Percentiles rank a stretch among this genome's conserved stretches.
phyloP scores from a whole-genome alignment of 2,797 vertebrate genomes.

The Rhyacichthys aspro region DNA sequence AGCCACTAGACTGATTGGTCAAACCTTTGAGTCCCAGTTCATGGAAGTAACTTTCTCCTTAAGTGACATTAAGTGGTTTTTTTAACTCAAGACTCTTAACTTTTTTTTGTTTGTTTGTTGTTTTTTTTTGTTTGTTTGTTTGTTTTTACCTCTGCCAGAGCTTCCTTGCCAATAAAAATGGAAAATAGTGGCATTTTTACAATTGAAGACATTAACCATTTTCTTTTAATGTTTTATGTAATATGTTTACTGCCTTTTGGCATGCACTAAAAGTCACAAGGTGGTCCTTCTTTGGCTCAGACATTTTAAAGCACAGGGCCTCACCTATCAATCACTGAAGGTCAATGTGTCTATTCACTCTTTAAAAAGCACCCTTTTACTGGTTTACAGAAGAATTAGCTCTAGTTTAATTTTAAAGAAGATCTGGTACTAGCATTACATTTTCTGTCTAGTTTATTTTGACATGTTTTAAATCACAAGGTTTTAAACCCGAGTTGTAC shows the following conservation, averaged over 20 bases:
- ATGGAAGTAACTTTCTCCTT: conserved; percentile 18
- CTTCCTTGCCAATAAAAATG: background rate
- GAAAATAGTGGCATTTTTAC: too few relatives aligned
- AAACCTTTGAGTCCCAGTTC: conserved; percentile 42
- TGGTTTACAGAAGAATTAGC: conserved; percentile 35
- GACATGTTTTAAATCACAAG: background rate
- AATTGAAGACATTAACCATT: too few relatives aligned
- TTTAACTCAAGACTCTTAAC: too few relatives aligned
- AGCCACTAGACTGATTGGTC: conserved; percentile 56
- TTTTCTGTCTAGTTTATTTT: background rate
- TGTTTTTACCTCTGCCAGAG: background rate
- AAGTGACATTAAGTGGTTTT: conserved; percentile 16
- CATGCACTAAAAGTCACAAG: conserved; percentile 49
- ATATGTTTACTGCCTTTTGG: conserved; percentile 21
- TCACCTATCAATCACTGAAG: conserved; percentile 44
- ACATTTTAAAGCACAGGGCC: conserved; percentile 43
- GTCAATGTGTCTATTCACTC: conserved; percentile 42
- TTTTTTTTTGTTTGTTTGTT: too few relatives aligned
- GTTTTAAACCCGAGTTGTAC: background rate
- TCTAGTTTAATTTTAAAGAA: conserved; percentile 8
- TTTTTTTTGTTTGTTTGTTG: too few relatives aligned
- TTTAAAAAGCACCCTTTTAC: conserved; percentile 21
- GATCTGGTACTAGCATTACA: conserved; percentile 20
- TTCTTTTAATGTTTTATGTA: background rate
- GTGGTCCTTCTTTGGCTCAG: conserved; percentile 14